A percentile compares a stretch with the other conserved stretches of the same genome.
Evolutionary conservation across 2,113 vertebrate species (phyloP).

Genomic region (Trichechus manatus): DNA sequence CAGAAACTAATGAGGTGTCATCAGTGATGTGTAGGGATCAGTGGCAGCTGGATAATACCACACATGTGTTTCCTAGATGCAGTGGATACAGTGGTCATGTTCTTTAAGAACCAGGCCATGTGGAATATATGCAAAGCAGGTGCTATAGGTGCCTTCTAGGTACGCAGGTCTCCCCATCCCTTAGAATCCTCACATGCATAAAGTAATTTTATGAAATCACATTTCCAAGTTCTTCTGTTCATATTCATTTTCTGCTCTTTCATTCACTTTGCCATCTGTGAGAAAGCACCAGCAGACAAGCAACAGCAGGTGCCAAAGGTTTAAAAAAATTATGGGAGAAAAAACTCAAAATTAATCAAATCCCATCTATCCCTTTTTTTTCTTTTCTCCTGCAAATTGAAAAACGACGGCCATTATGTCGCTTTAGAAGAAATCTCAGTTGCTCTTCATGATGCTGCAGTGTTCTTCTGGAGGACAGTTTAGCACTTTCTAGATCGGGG

Average conservation of each 20-base stretch:
- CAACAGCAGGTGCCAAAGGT: constrained; percentile 54
- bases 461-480: not conserved
- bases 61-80: not conserved
- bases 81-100: rapidly evolving
- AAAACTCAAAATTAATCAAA: constrained; percentile 37
- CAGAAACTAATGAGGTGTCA: not conserved
- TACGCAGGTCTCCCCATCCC: not conserved
- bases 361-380: not conserved
- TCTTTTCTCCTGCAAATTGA: constrained; percentile 28
- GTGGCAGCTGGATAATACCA: not conserved
- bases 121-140: not conserved
- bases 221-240: constrained; percentile 3
- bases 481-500: not conserved
- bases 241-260: constrained; percentile 40
- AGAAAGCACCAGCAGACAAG: not conserved
- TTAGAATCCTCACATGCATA: not conserved
- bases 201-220: constrained; percentile 3
- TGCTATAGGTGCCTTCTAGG: not conserved
- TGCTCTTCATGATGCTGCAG: not conserved
- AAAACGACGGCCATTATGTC: constrained; percentile 57
- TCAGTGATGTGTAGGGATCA: not conserved
- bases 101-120: not conserved
- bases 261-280: constrained; percentile 50
- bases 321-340: constrained; percentile 33
- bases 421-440: not conserved